phyloP scores from a whole-genome alignment of 2,888 invertebrate species.

The Erannis defoliaria region DNA sequence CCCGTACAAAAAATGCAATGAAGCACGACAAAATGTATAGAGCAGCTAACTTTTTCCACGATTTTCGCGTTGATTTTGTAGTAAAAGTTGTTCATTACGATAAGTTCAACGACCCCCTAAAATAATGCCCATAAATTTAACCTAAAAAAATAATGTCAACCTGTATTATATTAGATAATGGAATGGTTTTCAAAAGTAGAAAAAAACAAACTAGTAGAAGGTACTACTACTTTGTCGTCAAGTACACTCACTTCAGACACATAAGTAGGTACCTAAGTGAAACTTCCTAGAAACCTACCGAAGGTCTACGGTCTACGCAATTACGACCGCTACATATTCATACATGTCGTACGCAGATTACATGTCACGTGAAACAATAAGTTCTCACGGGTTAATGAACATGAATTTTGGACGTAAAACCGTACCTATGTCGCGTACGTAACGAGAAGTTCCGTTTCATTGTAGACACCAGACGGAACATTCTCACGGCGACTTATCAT shows the following conservation, averaged over 20 bases:
- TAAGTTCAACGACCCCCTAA: too few relatives aligned
- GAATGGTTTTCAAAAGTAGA: too few relatives aligned
- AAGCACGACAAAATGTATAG: too few relatives aligned
- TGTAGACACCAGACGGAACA: conserved; percentile 68
- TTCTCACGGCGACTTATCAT: conserved; percentile 72
- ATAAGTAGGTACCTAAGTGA: conserved; percentile 7
- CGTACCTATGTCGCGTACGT: conserved; percentile 50
- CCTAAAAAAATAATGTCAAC: too few relatives aligned
- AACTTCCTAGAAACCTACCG: conserved; percentile 25
- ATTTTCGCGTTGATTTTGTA: too few relatives aligned
- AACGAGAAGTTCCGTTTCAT: conserved; percentile 71
- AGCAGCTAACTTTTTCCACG: too few relatives aligned
- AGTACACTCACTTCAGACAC: background rate
- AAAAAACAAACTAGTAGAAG: too few relatives aligned
- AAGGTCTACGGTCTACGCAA: conserved; percentile 25
- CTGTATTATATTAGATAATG: too few relatives aligned
- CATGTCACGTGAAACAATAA: conserved; percentile 76
- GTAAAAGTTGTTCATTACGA: too few relatives aligned
- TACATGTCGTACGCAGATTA: conserved; percentile 56
- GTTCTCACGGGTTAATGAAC: conserved; percentile 79
- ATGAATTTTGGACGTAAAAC: conserved; percentile 71
- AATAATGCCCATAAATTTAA: too few relatives aligned
- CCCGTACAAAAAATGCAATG: too few relatives aligned
- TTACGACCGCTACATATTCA: conserved; percentile 28
- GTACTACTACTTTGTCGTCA: too few relatives aligned